phyloP scores from a whole-genome alignment of 92 coral and sea anemone species.

The Virgularia gustaviana region DNA sequence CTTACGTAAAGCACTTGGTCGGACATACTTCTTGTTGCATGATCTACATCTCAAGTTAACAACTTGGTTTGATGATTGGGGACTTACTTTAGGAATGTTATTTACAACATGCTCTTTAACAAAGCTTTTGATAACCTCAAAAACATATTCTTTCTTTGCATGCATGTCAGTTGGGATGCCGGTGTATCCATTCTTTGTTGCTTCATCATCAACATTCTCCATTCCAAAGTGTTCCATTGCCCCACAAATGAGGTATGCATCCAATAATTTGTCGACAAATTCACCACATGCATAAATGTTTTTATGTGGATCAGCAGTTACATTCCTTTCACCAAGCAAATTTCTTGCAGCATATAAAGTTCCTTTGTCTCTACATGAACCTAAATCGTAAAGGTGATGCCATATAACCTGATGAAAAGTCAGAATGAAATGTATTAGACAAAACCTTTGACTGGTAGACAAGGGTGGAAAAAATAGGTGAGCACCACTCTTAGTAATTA shows the following conservation, averaged over 20 bases:
- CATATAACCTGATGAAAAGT: conserved; percentile 7
- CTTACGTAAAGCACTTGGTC: conserved; percentile 28
- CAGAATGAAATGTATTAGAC: too few relatives aligned
- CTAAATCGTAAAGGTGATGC: conserved; percentile 7
- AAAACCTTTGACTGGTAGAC: too few relatives aligned
- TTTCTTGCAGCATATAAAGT: conserved; percentile 8
- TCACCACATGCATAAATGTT: background rate
- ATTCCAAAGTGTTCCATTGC: conserved; percentile 45
- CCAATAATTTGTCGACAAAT: background rate
- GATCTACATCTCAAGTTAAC: conserved; percentile 40
- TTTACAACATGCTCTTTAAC: conserved; percentile 44
- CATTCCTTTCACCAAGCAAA: conserved; percentile 9
- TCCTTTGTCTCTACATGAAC: conserved; percentile 16
- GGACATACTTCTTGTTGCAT: conserved; percentile 30
- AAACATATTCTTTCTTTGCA: conserved; percentile 14
- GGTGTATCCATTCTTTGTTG: conserved; percentile 16
- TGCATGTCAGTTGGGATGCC: conserved; percentile 16
- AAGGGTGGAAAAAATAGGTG: too few relatives aligned
- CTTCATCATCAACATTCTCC: conserved; percentile 13
- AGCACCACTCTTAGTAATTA: too few relatives aligned
- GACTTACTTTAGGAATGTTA: conserved; percentile 37
- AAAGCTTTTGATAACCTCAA: conserved; percentile 5
- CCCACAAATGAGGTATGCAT: conserved; percentile 34
- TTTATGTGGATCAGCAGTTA: background rate
- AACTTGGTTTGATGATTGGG: conserved; percentile 16